phyloP scores from a whole-genome alignment of 2,113 vertebrate species.

The Indicator indicator region DNA sequence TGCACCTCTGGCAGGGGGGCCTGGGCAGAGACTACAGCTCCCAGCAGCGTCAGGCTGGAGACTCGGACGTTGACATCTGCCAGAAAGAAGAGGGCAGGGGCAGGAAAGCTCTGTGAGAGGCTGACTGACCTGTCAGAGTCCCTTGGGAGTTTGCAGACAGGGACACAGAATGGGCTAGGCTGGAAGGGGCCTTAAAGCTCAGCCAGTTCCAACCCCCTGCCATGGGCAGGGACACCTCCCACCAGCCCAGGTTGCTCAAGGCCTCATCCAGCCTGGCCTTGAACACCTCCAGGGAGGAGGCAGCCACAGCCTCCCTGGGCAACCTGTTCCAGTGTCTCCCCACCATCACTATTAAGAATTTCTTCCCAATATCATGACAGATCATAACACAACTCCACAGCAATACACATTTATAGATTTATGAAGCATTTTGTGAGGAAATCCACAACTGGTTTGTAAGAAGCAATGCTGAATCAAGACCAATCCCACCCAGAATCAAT shows the following conservation, averaged over 20 bases:
- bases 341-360: too few species aligned
- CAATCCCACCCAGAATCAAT: background rate
- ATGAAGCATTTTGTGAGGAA: background rate
- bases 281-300: too few species aligned
- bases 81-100: background rate
- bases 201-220: too few species aligned
- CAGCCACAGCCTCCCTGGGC: too few species aligned
- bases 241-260: too few species aligned
- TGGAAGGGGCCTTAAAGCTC: too few species aligned
- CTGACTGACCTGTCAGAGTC: background rate
- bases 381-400: rapidly evolving
- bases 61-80: slow-evolving; percentile 95
- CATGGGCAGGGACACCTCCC: too few species aligned
- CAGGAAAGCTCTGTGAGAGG: background rate
- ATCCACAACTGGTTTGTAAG: background rate
- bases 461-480: background rate
- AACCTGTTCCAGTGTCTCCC: too few species aligned
- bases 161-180: too few species aligned
- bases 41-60: slow-evolving; percentile 89
- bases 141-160: background rate
- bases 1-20: slow-evolving; percentile 91
- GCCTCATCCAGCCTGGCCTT: too few species aligned
- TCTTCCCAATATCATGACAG: too few species aligned
- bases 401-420: background rate
- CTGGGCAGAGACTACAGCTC: slow-evolving; percentile 88